phyloP scores from a whole-genome alignment of 2,888 invertebrate species.

The Pinctada fucata region DNA sequence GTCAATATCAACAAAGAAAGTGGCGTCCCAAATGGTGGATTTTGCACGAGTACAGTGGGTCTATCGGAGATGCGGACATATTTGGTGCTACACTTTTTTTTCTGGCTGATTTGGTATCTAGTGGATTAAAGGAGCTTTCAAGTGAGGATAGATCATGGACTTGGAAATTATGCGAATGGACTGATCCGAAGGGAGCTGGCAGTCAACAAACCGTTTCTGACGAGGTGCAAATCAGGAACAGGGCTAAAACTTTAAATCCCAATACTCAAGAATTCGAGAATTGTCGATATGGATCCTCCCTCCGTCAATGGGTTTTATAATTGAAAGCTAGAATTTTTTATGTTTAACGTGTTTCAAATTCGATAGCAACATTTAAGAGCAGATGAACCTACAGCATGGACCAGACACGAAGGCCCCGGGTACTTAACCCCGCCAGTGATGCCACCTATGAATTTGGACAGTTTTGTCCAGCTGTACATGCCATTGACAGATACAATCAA shows the following conservation, averaged over 20 bases:
- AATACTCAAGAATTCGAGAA: constrained; percentile 23
- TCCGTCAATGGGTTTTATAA: constrained; percentile 21
- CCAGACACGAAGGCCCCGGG: too few relatives aligned
- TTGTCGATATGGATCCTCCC: constrained; percentile 2
- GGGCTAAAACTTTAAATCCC: constrained; percentile 7
- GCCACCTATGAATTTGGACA: constrained; percentile 32
- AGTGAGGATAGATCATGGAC: constrained; percentile 9
- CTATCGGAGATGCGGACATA: constrained; percentile 34
- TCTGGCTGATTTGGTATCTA: constrained; percentile 28
- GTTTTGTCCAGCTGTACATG: constrained; percentile 30
- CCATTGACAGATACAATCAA: not conserved
- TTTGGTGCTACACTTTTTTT: constrained; percentile 31
- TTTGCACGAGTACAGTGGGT: constrained; percentile 37
- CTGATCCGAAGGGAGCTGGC: constrained; percentile 27
- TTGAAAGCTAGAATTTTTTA: constrained; percentile 15
- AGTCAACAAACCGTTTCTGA: constrained; percentile 16
- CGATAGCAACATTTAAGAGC: too few relatives aligned
- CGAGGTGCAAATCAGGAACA: constrained; percentile 15
- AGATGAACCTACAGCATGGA: too few relatives aligned
- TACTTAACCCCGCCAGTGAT: too few relatives aligned
- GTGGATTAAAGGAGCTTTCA: constrained; percentile 18
- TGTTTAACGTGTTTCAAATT: too few relatives aligned
- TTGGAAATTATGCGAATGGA: constrained; percentile 28
- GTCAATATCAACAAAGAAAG: constrained; percentile 22
- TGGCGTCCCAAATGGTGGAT: constrained; percentile 33